Base-by-base conservation (phyloP, 2,797 vertebrate genomes). In the Platyrinchus mystaceus region DNA sequence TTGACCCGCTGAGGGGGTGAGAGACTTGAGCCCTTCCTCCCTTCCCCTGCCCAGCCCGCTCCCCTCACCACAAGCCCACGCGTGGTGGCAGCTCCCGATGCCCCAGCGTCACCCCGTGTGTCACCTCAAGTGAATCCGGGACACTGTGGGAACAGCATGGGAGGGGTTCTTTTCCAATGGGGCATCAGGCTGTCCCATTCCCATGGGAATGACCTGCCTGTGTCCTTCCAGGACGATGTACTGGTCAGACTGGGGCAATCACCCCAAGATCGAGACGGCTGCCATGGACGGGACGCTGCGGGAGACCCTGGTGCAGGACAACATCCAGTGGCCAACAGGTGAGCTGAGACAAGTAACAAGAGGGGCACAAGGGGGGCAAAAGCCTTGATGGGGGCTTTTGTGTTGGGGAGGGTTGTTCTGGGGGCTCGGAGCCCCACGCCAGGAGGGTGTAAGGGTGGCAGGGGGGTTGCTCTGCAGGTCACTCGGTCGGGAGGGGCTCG, bases 201-300 rank as follows among this genome's bases (percentile, higher is more conserved):
- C 59, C 3, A 4, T 1, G 13, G 64, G 60, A 56, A 7, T 75
- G 44, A 95, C 36, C 28, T 20, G 23, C 24, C n/a, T 8, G 12
- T 75, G 94, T 87, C 84, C 85, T 96, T 75, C 6, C 78, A 99
- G 99, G 84, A 99, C 98, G 12, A 99, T 99, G 99, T 99, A 99
- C 98, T 99, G 99, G 99, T 99, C 99, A 15, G 99, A 99, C 96
- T 99, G 99, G 99, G 99, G 99, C 26, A 99, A 99, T 89, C 99
- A 99, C 85, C 99, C 99, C 27, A 99, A 99, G 97, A 99, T 99
- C 3, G 99, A 99, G 97, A 99, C 99, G 0, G 99, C 99, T 1
- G 99, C 99, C 26, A 99, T 99, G 99, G 99, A 99, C 0, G 99
- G 99, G 43, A 99, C 99, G 0, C 98, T 99, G 97, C 98, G 99